These are phyloP conservation scores for Drosophila azteca DNA, from an alignment of 1,140 invertebrate species.

Conservation along the genomic window DNA sequence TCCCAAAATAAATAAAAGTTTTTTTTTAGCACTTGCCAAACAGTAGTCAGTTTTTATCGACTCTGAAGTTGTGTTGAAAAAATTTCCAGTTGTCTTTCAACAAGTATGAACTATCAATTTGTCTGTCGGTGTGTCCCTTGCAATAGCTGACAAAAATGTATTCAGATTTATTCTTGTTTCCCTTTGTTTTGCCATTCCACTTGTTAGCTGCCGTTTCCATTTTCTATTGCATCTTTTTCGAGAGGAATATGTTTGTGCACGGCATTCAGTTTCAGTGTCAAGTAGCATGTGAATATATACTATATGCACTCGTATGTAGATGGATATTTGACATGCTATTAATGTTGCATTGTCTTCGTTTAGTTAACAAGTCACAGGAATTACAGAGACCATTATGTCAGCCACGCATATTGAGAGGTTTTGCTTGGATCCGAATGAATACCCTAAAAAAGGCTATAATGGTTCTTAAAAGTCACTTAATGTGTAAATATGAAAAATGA, in stretches of 20 bases:
- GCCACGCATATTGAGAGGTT: not conserved
- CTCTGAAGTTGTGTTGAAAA: conserved; percentile 17
- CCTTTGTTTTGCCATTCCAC: not conserved
- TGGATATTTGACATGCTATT: conserved; percentile 42
- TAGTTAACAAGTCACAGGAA: conserved; percentile 52
- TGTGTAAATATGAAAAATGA: too few species aligned
- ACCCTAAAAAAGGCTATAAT: too few species aligned
- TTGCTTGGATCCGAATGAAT: not conserved
- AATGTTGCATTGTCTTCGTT: conserved; percentile 42
- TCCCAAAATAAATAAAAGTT: conserved; percentile 66
- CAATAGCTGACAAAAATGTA: not conserved
- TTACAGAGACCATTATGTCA: conserved; percentile 31
- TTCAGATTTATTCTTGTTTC: not conserved
- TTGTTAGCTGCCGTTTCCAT: conserved; percentile 51
- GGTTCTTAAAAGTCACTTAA: too few species aligned
- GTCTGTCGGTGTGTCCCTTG: not conserved
- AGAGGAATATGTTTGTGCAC: conserved; percentile 23
- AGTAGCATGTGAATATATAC: conserved; percentile 28
- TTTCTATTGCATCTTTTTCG: conserved; percentile 31
- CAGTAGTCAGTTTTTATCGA: not conserved
- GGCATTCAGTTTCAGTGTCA: conserved; percentile 33
- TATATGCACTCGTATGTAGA: conserved; percentile 16
- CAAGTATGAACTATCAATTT: conserved; percentile 56
- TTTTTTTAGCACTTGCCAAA: too few species aligned
- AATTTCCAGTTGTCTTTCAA: conserved; percentile 26